Base-by-base conservation (phyloP, 2,113 vertebrate species). In the Oenanthe oenanthe region DNA sequence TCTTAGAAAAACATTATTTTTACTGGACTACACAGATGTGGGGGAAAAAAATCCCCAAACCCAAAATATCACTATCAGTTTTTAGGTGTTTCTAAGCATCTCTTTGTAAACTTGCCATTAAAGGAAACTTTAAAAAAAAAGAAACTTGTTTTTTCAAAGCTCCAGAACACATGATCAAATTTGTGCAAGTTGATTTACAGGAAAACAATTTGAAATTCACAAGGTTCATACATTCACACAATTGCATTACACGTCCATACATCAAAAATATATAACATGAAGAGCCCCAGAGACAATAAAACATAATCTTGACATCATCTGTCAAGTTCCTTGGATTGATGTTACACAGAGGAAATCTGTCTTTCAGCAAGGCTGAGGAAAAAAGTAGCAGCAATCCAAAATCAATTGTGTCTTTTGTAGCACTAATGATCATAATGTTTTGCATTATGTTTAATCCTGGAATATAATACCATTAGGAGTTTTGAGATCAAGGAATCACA, bases 401-500 rank as follows among this genome's bases (percentile, higher is more conserved):
- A 93, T 56, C 53, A 72, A 75, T 31, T 3, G 7, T 34, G 28
- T 26, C 36, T 66, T 85, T 29, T 28, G 17, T 43, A 61, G 62
- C 31, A 63, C 43, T 87, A 79, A 77, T 50, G 19, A 70, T 38
- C 34, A 43, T 14, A 20, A 77, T 53, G 26, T 61, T 66, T n/a
- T 88, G 40, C 12, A 71, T 40, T 42, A 74, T 7, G 10, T 43
- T 74, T 70, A 77, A 36, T 48, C 26, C 48, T 60, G 42, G 34
- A 71, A 88, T 56, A 83, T 12, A 92, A 82, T 32, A 48, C 34
- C 70, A 65, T 74, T 60, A 85, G 34, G 40, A 43, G 40, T 75
- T 93, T 9, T 89, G 81, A 92, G 81, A 61, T 80, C 34, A 95
- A 95, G 74, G 40, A 76, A 71, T 68, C 60, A 48, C 5, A 68